Evolutionary conservation across 2,888 invertebrate genomes (phyloP).

Genomic region (Balanococcus diminutus): DNA sequence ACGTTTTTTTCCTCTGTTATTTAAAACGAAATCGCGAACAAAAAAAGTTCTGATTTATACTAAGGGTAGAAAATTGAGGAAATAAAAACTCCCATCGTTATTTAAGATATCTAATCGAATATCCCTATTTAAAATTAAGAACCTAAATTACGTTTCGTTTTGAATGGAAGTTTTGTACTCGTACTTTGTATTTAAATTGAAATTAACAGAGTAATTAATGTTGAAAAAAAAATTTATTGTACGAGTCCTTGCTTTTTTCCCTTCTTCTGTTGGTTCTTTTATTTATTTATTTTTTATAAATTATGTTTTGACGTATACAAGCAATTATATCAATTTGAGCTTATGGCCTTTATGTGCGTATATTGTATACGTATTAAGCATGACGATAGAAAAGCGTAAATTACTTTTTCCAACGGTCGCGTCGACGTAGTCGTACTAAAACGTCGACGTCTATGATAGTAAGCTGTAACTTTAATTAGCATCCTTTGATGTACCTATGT

Average conservation of each 20-base stretch:
- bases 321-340: not conserved
- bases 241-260: not conserved
- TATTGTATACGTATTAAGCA: too few species aligned
- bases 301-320: not conserved
- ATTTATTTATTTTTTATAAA: not conserved
- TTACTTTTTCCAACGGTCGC: not conserved
- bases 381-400: not conserved
- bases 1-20: not conserved
- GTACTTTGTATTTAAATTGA: constrained; percentile 28
- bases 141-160: not conserved
- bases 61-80: constrained; percentile 46
- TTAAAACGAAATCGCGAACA: not conserved
- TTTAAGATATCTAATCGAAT: constrained; percentile 37
- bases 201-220: constrained; percentile 17
- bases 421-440: not conserved
- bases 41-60: constrained; percentile 48
- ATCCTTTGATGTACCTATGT: constrained; percentile 37
- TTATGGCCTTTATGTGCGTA: not conserved
- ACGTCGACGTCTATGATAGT: not conserved
- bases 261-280: not conserved
- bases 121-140: constrained; percentile 18
- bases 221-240: not conserved
- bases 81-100: constrained; percentile 17
- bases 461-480: constrained; percentile 25
- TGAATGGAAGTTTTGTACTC: not conserved